Percentiles rank a stretch among this genome's conserved stretches.
Evolutionary conservation across 2,113 vertebrate species (phyloP).

Genomic region (Gasterosteus nipponicus): DNA sequence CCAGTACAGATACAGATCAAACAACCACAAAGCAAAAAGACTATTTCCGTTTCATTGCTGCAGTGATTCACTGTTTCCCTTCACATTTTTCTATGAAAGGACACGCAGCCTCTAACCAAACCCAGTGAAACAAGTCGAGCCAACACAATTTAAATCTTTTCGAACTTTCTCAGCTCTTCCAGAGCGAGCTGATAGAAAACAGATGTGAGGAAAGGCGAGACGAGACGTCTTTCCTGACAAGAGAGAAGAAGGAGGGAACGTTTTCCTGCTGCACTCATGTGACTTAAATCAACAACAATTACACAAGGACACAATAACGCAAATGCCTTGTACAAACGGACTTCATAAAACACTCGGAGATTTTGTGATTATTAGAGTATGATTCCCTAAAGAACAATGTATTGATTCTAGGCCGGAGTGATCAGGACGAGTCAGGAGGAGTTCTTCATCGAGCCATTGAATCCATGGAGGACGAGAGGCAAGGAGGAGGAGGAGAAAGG

Average conservation of each 20-base stretch:
- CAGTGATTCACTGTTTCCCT: no score
- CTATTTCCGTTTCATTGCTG: no score
- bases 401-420: constrained; percentile 56
- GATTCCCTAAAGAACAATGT: no score
- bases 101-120: neutral
- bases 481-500: neutral
- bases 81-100: no score
- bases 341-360: no score
- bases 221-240: constrained; percentile 6
- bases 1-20: no score
- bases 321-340: no score
- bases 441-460: constrained; percentile 67
- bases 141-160: neutral
- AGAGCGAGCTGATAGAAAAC: constrained; percentile 55
- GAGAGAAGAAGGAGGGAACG: constrained; percentile 5
- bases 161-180: constrained; percentile 5
- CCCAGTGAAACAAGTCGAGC: constrained; percentile 1
- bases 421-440: constrained; percentile 52
- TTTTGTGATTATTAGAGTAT: no score
- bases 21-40: no score
- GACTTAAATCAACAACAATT: neutral
- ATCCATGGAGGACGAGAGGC: constrained; percentile 9
- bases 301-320: no score
- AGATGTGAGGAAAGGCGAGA: constrained; percentile 64
- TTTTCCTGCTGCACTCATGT: constrained; percentile 5